These are phyloP conservation scores for Salticus scenicus DNA, from an alignment of 2,888 invertebrate genomes.

Conservation along the genomic window DNA sequence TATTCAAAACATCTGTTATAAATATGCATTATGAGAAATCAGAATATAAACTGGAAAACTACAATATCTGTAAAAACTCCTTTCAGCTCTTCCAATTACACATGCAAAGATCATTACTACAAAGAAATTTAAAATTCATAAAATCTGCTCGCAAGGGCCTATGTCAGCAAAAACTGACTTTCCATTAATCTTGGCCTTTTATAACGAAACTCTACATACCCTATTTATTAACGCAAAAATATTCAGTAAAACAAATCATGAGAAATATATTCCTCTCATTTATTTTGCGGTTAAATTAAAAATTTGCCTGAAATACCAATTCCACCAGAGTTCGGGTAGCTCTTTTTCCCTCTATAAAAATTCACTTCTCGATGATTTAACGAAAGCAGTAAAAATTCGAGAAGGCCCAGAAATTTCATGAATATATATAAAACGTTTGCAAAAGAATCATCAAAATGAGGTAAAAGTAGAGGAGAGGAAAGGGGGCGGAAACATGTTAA, in stretches of 20 bases:
- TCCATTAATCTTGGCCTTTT: not conserved
- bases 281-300: not conserved
- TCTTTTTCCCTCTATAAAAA: slow-evolving; percentile 31
- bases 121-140: too few relatives aligned
- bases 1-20: too few relatives aligned
- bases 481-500: slow-evolving; percentile 52
- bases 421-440: slow-evolving; percentile 53
- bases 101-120: too few relatives aligned
- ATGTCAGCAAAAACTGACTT: not conserved
- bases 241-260: not conserved
- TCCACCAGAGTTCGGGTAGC: not conserved
- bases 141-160: too few relatives aligned
- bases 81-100: too few relatives aligned
- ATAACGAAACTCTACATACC: not conserved
- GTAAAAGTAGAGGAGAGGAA: not conserved
- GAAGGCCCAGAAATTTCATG: slow-evolving; percentile 56
- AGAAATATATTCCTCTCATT: not conserved
- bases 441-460: slow-evolving; percentile 45
- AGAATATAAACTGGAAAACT: too few relatives aligned
- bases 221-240: slow-evolving; percentile 12
- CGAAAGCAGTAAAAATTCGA: slow-evolving; percentile 65
- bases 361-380: slow-evolving; percentile 62
- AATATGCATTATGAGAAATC: too few relatives aligned
- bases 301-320: not conserved
- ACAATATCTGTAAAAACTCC: too few relatives aligned